Base-by-base conservation (phyloP, 2,888 invertebrate genomes). In the Nymphalis c-album region DNA sequence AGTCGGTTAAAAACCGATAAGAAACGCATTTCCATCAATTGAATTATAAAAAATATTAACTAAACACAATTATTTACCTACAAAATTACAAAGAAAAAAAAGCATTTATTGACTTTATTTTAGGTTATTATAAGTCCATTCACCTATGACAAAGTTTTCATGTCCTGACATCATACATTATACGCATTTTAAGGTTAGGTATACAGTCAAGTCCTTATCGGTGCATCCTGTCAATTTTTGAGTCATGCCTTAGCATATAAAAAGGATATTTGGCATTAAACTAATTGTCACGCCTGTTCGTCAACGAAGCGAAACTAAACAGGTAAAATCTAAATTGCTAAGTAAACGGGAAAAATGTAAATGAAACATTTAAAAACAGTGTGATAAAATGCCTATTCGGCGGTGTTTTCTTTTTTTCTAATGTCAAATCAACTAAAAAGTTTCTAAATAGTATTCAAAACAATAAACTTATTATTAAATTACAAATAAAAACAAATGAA, bases 151-250 rank as follows among this genome's bases (percentile, higher is more conserved):
- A 35, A 63, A 63, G 16, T 55, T 22, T 45, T 46, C 20, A 17
- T 45, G 3, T 31, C 53, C 53, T 35, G 57, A 5, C 40, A n/a
- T 35, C 31, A n/a, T 31, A 57, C 40, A 8, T 13, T 57, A 17
- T 31, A 31, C 35, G 7, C 58, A 47, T 35, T 47, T 10, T 40
- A 40, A 40, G 40, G 40, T 48, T n/a, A 48, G 17, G 48, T 6
- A 31, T 31, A 31, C 58, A 59, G 31, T 35, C 8, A 17, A 18
- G 35, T 64, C 64, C 58, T 58, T 40, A 60, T 58, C 57, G 18
- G 55, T 57, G 47, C 60, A 58, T 69, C 65, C 69, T 65, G 65
- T 58, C 61, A 62, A 64, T 64, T 47, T 16, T 46, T 69, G 35
- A 47, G 46, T 59, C 51, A 58, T 50, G 35, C 13, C 22, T 46